Percentiles rank a stretch among this genome's conserved stretches.
Conservation (phyloP, 2,888 invertebrate species). For the Cataglyphis cursor region DNA sequence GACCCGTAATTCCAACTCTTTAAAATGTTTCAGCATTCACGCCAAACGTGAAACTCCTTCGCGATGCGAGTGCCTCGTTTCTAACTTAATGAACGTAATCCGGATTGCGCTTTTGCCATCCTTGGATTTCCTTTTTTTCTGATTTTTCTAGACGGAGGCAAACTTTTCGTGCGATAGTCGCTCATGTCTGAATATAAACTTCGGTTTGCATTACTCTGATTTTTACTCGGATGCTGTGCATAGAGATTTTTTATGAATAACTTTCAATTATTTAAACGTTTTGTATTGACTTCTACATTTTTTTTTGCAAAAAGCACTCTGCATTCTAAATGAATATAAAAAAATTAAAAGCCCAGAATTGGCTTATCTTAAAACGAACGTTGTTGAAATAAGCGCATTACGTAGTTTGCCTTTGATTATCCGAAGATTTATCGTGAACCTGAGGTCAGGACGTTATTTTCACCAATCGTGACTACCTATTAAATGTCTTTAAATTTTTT, state of each 20-base stretch:
- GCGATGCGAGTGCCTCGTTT: slow-evolving; percentile 70
- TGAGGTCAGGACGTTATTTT: slow-evolving; percentile 29
- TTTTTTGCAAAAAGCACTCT: background rate
- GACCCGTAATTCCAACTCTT: slow-evolving; percentile 76
- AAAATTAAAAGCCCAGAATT: background rate
- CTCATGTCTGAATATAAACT: slow-evolving; percentile 29
- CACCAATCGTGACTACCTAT: slow-evolving; percentile 35
- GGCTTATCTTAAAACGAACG: slow-evolving; percentile 21
- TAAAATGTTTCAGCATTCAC: slow-evolving; percentile 71
- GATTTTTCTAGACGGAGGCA: background rate
- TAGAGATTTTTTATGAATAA: slow-evolving; percentile 43
- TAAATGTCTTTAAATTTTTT: slow-evolving; percentile 3
- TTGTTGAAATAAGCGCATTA: slow-evolving; percentile 30
- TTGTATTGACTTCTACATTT: background rate
- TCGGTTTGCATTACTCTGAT: slow-evolving; percentile 6
- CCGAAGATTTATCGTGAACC: slow-evolving; percentile 18
- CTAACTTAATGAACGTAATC: slow-evolving; percentile 73
- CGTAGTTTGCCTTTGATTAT: background rate
- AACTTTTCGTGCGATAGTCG: slow-evolving; percentile 40
- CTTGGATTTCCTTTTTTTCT: slow-evolving; percentile 50
- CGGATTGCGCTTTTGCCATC: slow-evolving; percentile 68
- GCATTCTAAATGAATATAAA: slow-evolving; percentile 27
- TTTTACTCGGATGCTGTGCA: slow-evolving; percentile 4
- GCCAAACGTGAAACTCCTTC: slow-evolving; percentile 71
- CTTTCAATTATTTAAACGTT: slow-evolving; percentile 19